phyloP scores from a whole-genome alignment of 2,888 invertebrate species.

The Camptogramma bilineatum region DNA sequence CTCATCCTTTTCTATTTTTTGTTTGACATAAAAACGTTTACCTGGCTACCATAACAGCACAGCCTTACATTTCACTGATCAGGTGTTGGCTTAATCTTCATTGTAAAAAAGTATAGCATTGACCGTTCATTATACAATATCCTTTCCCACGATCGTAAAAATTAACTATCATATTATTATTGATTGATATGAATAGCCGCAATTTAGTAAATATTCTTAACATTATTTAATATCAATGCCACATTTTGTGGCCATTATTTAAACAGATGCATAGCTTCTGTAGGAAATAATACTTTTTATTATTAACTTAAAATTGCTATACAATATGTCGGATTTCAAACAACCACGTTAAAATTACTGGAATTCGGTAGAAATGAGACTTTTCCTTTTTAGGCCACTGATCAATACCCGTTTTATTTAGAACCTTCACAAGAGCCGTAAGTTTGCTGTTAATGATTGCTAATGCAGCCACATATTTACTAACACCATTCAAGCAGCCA shows the following conservation, averaged over 20 bases:
- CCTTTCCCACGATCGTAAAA: constrained; percentile 68
- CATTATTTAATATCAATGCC: background rate
- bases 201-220: background rate
- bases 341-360: constrained; percentile 23
- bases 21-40: constrained; percentile 53
- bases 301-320: too few species aligned
- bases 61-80: constrained; percentile 58
- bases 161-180: background rate
- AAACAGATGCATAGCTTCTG: background rate
- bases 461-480: constrained; percentile 45
- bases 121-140: constrained; percentile 55
- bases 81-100: constrained; percentile 71
- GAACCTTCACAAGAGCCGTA: constrained; percentile 20
- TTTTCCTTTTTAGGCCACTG: constrained; percentile 24
- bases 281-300: too few species aligned
- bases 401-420: constrained; percentile 29
- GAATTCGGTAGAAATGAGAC: constrained; percentile 28
- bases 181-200: background rate
- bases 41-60: constrained; percentile 68
- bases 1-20: constrained; percentile 4
- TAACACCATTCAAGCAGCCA: constrained; percentile 49
- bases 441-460: constrained; percentile 33
- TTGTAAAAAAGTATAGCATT: constrained; percentile 51
- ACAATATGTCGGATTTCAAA: constrained; percentile 14
- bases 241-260: background rate